Percentiles rank a stretch among this genome's conserved stretches.
Evolutionary conservation across 2,797 vertebrate species (phyloP).

Genomic region (Pterois miles): DNA sequence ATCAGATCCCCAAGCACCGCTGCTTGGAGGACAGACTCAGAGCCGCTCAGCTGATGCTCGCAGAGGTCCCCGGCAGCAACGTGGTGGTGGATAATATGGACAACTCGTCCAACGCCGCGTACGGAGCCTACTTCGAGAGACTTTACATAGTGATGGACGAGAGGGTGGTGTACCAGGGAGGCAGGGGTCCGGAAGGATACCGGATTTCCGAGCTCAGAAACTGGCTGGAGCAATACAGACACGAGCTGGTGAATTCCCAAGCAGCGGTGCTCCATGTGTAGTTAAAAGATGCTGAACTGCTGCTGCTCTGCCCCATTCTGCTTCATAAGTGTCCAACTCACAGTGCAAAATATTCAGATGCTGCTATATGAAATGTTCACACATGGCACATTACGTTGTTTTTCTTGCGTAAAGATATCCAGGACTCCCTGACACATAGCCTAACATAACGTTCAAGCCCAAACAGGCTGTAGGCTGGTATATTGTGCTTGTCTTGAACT

Average conservation of each 20-base stretch:
- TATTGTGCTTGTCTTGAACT: conserved; percentile 62
- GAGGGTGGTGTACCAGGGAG: conserved; percentile 93
- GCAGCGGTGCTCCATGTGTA: conserved; percentile 89
- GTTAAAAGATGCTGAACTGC: conserved; percentile 39
- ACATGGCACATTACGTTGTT: conserved; percentile 54
- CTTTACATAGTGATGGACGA: conserved; percentile 93
- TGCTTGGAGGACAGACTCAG: conserved; percentile 93
- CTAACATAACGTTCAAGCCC: conserved; percentile 31
- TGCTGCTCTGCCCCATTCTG: conserved; percentile 34
- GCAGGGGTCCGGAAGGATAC: conserved; percentile 95
- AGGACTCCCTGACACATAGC: conserved; percentile 52
- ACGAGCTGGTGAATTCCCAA: conserved; percentile 78
- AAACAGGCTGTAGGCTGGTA: conserved; percentile 35
- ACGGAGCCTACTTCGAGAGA: conserved; percentile 97
- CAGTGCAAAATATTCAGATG: conserved; percentile 69
- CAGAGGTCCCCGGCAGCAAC: conserved; percentile 87
- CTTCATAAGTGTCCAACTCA: conserved; percentile 54
- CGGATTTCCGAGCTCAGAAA: conserved; percentile 92
- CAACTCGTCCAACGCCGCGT: conserved; percentile 96
- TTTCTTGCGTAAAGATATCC: conserved; percentile 36
- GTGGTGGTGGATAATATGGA: conserved; percentile 97
- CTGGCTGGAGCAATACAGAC: conserved; percentile 92
- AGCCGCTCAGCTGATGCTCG: conserved; percentile 90
- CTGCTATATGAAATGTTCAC: conserved; percentile 74
- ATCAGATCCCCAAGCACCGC: conserved; percentile 94